Evolutionary conservation across 1,140 invertebrate genomes (phyloP).

Genomic region (Palaemon carinicauda): DNA sequence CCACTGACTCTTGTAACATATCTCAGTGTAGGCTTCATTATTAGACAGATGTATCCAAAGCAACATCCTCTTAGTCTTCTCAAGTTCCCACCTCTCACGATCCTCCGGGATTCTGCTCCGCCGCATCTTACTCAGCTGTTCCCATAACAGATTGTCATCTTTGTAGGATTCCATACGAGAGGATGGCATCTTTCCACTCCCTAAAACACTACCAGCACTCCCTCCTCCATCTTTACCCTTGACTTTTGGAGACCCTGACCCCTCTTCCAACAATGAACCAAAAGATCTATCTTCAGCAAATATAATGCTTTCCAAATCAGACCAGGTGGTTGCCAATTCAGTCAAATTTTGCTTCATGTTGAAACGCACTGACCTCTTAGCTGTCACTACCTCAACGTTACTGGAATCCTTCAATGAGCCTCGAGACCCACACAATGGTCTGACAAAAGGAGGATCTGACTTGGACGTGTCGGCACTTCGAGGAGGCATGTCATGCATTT

Average conservation of each 20-base stretch:
- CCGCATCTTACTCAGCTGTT: conserved; percentile 61
- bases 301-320: conserved; percentile 62
- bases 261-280: conserved; percentile 22
- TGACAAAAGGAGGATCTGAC: neutral
- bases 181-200: conserved; percentile 18
- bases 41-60: conserved; percentile 62
- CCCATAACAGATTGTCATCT: conserved; percentile 62
- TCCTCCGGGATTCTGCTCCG: conserved; percentile 54
- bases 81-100: conserved; percentile 60
- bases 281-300: conserved; percentile 60
- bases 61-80: conserved; percentile 63
- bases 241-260: neutral
- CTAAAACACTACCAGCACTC: neutral
- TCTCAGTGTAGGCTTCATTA: conserved; percentile 45
- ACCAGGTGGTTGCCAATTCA: conserved; percentile 60
- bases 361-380: conserved; percentile 47
- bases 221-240: neutral
- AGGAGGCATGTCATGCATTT: conserved; percentile 3
- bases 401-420: neutral
- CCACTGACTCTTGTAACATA: conserved; percentile 57
- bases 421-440: neutral
- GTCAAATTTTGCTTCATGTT: conserved; percentile 45
- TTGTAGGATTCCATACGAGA: conserved; percentile 62
- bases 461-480: neutral
- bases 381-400: neutral